These are phyloP conservation scores for Orientallactaga bullata DNA, from an alignment of 2,113 vertebrate species.

Conservation along the genomic window DNA sequence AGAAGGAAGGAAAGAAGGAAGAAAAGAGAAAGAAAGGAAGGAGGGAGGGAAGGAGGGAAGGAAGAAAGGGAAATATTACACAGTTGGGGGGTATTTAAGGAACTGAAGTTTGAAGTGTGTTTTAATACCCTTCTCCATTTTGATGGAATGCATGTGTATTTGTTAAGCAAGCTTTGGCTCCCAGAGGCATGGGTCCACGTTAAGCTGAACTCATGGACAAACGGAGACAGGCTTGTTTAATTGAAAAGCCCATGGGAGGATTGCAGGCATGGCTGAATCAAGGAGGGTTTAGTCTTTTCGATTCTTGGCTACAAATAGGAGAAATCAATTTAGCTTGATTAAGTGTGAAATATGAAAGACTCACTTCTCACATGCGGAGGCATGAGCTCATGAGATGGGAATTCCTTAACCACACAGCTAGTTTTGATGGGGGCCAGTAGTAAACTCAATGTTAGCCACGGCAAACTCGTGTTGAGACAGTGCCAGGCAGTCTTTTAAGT, in stretches of 20 bases:
- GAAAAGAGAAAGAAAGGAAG: neutral
- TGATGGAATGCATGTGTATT: neutral
- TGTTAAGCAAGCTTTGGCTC: neutral
- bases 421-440: neutral
- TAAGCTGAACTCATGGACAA: neutral
- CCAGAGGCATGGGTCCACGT: neutral
- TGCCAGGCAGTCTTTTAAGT: neutral
- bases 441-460: fast-evolving
- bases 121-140: neutral
- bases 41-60: neutral
- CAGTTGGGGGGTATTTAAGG: neutral
- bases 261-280: neutral
- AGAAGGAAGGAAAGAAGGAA: neutral
- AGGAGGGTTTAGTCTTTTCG: neutral
- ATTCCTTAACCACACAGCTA: neutral
- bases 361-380: neutral
- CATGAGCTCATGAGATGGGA: neutral
- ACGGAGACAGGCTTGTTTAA: neutral
- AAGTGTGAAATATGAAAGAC: neutral
- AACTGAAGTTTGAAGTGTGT: neutral
- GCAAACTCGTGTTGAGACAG: neutral
- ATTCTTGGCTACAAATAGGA: neutral
- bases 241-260: neutral
- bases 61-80: no score
- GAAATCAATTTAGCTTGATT: neutral